These are phyloP conservation scores for Nineta flava DNA, from an alignment of 2,888 invertebrate genomes.

Conservation along the genomic window DNA sequence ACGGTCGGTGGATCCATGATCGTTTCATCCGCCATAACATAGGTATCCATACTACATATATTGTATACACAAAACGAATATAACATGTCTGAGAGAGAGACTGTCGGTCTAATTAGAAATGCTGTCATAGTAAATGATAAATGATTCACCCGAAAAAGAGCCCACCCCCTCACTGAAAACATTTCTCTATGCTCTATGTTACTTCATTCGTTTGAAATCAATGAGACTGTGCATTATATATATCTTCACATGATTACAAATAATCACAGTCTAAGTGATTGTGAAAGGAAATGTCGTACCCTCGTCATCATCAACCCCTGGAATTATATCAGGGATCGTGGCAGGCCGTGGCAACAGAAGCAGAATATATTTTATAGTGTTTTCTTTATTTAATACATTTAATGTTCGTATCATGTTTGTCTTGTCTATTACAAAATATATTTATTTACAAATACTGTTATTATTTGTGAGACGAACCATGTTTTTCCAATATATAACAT, in stretches of 20 bases:
- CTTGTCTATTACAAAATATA: no score
- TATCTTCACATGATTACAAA: not conserved
- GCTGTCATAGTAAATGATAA: conserved; percentile 25
- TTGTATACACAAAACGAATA: not conserved
- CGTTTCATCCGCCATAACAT: not conserved
- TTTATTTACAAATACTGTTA: no score
- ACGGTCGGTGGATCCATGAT: not conserved
- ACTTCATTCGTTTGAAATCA: conserved; percentile 12
- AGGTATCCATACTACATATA: not conserved
- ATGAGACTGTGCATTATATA: conserved; percentile 15
- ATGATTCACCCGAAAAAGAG: conserved; percentile 17
- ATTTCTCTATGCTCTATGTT: conserved; percentile 10
- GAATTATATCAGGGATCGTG: conserved; percentile 6
- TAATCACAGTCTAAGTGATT: conserved; percentile 5
- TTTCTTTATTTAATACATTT: no score
- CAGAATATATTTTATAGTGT: no score
- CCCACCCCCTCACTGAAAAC: no score
- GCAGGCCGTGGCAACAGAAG: not conserved
- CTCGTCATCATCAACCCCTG: conserved; percentile 24
- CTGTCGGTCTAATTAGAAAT: conserved; percentile 24
- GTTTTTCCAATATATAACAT: no score
- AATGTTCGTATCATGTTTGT: no score
- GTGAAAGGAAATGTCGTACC: conserved; percentile 23
- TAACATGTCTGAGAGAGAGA: not conserved
- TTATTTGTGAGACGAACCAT: no score